Percentiles rank a stretch among this genome's conserved stretches.
Evolutionary conservation across 2,113 vertebrate species (phyloP).

Genomic region (Pterocles gutturalis): DNA sequence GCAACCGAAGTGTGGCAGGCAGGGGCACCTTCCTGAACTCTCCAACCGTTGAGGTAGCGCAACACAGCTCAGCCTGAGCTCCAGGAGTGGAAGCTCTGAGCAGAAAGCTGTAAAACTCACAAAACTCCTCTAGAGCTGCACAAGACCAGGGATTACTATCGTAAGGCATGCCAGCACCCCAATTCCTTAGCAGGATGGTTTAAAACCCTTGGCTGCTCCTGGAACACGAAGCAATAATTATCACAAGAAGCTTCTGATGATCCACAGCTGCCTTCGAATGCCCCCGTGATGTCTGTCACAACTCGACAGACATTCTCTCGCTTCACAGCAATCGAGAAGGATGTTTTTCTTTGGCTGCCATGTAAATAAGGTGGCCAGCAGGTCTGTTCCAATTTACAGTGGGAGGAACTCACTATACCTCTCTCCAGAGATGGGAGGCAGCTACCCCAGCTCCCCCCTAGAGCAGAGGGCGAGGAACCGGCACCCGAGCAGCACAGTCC

Average conservation of each 20-base stretch:
- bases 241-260: not conserved
- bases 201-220: not conserved
- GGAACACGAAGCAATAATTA: not conserved
- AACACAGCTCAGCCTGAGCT: not conserved
- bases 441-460: not conserved
- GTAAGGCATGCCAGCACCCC: not conserved
- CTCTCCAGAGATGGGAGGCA: not conserved
- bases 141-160: not conserved
- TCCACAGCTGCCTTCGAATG: not conserved
- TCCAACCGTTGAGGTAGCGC: not conserved
- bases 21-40: not conserved
- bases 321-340: not conserved
- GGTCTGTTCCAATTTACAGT: not conserved
- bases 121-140: not conserved
- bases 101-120: not conserved
- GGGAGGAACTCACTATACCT: not conserved
- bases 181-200: not conserved
- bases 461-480: not conserved
- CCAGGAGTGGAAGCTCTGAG: not conserved
- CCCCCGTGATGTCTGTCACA: accelerated
- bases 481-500: not conserved
- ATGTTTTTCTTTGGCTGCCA: not conserved
- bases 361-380: not conserved
- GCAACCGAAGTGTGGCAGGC: not conserved
- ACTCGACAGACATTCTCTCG: not conserved